Base-by-base conservation (phyloP, 2,113 vertebrate genomes). In the Turdus rufiventris region DNA sequence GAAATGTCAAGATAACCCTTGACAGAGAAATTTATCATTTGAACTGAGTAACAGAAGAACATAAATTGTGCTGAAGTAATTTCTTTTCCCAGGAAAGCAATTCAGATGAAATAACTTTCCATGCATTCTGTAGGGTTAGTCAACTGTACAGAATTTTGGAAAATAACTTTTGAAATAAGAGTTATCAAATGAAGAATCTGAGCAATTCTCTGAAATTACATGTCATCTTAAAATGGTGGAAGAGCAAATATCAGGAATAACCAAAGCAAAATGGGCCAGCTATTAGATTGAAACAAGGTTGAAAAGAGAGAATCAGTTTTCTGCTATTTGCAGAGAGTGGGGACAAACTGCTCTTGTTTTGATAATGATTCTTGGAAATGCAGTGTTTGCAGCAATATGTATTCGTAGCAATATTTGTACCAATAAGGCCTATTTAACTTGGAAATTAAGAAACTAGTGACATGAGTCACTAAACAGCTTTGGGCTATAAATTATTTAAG, bases 161-260 rank as follows among this genome's bases (percentile, higher is more conserved):
- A 75, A 70, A 70, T 56, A 92, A 74, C 54, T 89, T 96, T 68
- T 47, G 48, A 94, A 96, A 85, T 54, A 60, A 88, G 43, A 85
- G 56, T 85, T 85, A 80, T 93, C 62, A 57, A 81, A 85, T n/a
- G 50, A 82, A 85, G 60, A 88, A 92, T 88, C 70, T 75, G 45
- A 93, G 57, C 77, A 88, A 96, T 95, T 92, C 82, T 58, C 79
- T 75, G 71, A 88, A 95, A 97, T 85, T 93, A 67, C 26, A 68
- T 77, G 56, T 88, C 88, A 92, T 8, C 13, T 95, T 68, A 67
- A 91, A 93, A 95, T 61, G 31, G 48, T 60, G 28, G 34, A 68
- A 92, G 29, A 91, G 34, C 86, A 89, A 93, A 89, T 47, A 94
- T 47, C 20, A 72, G 68, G 24, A 90, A 88, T 58, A 85, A 60